phyloP scores from a whole-genome alignment of 2,888 invertebrate genomes.

The Apeira syringaria region DNA sequence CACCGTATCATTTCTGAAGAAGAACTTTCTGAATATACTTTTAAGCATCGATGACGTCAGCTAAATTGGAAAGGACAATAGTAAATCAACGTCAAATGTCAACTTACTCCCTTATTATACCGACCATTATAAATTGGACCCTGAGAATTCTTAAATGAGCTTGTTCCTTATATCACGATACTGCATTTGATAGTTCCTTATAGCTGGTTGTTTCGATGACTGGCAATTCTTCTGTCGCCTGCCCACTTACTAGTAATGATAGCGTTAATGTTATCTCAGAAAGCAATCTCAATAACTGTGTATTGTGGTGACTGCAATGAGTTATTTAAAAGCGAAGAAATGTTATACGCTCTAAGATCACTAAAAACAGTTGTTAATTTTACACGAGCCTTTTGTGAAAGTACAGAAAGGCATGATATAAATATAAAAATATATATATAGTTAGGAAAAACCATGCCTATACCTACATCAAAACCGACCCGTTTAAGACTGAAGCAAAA shows the following conservation, averaged over 20 bases:
- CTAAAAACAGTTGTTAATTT: too few relatives aligned
- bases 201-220: constrained; percentile 59
- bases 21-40: too few relatives aligned
- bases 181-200: constrained; percentile 43
- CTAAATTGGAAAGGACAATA: constrained; percentile 66
- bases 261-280: constrained; percentile 77
- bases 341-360: too few relatives aligned
- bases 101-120: constrained; percentile 60
- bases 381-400: too few relatives aligned
- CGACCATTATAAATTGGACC: constrained; percentile 50
- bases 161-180: constrained; percentile 28
- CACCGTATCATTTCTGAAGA: too few relatives aligned
- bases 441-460: too few relatives aligned
- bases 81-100: constrained; percentile 82
- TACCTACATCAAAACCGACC: too few relatives aligned
- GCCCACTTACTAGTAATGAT: constrained; percentile 77
- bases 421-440: too few relatives aligned
- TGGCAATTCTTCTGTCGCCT: constrained; percentile 73
- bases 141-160: constrained; percentile 45
- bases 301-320: too few relatives aligned
- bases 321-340: constrained; percentile 7
- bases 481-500: too few relatives aligned
- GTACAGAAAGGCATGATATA: too few relatives aligned
- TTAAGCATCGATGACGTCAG: constrained; percentile 59
- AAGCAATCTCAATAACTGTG: constrained; percentile 54